Percentiles rank a stretch among this genome's conserved stretches.
Conservation (phyloP, 30 jellyfish, hydroid and myxozoan species). For the Catostylus mosaicus region DNA sequence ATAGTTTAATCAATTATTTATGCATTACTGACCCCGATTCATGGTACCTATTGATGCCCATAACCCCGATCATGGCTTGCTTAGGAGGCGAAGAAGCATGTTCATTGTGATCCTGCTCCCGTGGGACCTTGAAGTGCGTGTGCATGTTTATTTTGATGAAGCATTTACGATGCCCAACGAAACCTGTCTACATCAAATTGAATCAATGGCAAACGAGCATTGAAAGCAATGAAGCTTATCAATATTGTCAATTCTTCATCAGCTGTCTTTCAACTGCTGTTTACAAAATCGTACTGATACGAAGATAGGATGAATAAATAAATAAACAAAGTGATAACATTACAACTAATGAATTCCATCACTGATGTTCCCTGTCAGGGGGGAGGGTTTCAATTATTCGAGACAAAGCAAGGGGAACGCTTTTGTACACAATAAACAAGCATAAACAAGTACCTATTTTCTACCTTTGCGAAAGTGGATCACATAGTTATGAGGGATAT, state of each 20-base stretch:
- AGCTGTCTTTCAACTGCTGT: neutral
- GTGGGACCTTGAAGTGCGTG: constrained; percentile 8
- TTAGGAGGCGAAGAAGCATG: constrained; percentile 34
- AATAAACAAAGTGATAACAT: too few relatives aligned
- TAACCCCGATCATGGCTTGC: constrained; percentile 31
- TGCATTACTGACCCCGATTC: constrained; percentile 56
- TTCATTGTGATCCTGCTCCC: constrained; percentile 2
- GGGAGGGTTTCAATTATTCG: too few relatives aligned
- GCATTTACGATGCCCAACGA: constrained; percentile 7
- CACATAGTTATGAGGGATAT: too few relatives aligned
- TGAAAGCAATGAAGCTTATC: neutral
- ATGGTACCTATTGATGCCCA: constrained; percentile 48
- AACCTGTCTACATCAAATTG: constrained; percentile 3
- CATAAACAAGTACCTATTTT: too few relatives aligned
- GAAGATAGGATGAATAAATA: neutral
- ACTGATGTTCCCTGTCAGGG: too few relatives aligned
- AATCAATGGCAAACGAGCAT: neutral
- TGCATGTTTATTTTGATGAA: neutral
- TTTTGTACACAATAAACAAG: too few relatives aligned
- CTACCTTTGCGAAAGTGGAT: too few relatives aligned
- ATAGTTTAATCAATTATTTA: constrained; percentile 41
- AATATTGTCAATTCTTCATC: neutral
- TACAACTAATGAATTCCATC: too few relatives aligned
- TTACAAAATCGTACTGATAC: neutral
- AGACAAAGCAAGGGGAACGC: too few relatives aligned